Evolutionary conservation across 2,797 vertebrate genomes (phyloP).

Genomic region (Ataeniobius toweri): DNA sequence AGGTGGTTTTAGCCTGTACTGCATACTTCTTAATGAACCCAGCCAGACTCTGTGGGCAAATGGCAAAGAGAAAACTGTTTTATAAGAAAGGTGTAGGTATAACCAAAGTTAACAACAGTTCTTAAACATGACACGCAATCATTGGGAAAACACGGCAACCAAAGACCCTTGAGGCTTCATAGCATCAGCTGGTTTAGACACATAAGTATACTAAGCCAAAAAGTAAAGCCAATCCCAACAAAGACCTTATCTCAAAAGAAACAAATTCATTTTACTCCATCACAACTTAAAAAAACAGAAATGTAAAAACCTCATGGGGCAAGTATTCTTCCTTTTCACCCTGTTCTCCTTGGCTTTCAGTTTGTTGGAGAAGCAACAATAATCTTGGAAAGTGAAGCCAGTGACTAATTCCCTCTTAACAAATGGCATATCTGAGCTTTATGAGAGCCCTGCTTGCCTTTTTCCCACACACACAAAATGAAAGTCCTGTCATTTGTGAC

Average conservation of each 20-base stretch:
- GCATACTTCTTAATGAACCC: background rate
- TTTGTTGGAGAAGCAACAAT: slow-evolving; percentile 18
- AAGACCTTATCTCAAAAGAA: slow-evolving; percentile 16
- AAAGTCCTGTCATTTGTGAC: slow-evolving; percentile 14
- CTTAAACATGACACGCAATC: background rate
- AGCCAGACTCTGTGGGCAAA: background rate
- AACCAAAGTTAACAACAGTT: background rate
- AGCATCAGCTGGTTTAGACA: background rate
- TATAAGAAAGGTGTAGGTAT: background rate
- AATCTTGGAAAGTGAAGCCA: slow-evolving; percentile 28
- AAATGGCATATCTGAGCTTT: slow-evolving; percentile 36
- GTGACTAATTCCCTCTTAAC: slow-evolving; percentile 27
- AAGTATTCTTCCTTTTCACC: slow-evolving; percentile 33
- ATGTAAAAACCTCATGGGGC: slow-evolving; percentile 32
- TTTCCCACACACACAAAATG: slow-evolving; percentile 40
- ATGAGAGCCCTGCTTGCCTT: slow-evolving; percentile 34
- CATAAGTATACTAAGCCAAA: background rate
- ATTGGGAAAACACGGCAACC: background rate
- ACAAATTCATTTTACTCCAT: slow-evolving; percentile 17
- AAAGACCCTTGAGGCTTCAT: background rate
- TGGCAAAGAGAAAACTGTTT: background rate
- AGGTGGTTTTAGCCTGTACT: background rate
- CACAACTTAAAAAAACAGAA: slow-evolving; percentile 27
- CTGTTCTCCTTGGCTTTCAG: slow-evolving; percentile 55
- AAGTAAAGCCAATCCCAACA: slow-evolving; percentile 20